Evolutionary conservation across 2,797 vertebrate genomes (phyloP).

Genomic region (Thaleichthys pacificus): DNA sequence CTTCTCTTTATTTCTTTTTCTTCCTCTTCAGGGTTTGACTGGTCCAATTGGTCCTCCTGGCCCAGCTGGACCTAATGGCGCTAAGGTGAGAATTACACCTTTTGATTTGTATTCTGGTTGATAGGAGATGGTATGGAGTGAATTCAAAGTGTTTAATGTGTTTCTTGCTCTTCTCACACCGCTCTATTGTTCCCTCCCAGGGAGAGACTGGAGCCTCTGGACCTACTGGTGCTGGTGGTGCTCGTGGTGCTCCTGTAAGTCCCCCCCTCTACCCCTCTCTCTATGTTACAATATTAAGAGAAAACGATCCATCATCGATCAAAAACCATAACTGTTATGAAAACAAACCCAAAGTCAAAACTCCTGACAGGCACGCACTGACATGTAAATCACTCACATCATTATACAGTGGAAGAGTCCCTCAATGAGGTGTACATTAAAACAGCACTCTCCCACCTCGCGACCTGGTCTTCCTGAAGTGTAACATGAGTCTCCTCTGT

Average conservation of each 20-base stretch:
- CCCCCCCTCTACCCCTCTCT: background rate
- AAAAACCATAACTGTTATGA: no score
- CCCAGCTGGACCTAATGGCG: constrained; percentile 89
- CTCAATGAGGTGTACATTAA: no score
- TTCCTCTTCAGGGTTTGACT: constrained; percentile 83
- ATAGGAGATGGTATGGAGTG: background rate
- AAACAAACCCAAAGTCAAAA: background rate
- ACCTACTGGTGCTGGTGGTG: constrained; percentile 79
- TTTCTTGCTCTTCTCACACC: constrained; percentile 26
- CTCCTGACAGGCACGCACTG: background rate
- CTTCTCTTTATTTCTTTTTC: constrained; percentile 1
- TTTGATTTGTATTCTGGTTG: background rate
- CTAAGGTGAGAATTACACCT: constrained; percentile 79
- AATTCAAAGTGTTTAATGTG: constrained; percentile 13
- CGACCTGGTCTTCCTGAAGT: background rate
- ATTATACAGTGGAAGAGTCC: background rate
- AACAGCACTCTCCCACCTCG: background rate
- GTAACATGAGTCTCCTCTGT: constrained; percentile 6
- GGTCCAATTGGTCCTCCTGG: constrained; percentile 96
- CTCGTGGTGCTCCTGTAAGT: constrained; percentile 94
- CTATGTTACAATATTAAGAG: background rate
- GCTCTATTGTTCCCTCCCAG: constrained; percentile 61
- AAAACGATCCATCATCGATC: background rate
- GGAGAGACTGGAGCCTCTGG: constrained; percentile 89
- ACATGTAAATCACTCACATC: background rate